Base-by-base conservation (phyloP, 1,140 invertebrate species). In the Scylla paramamosain region DNA sequence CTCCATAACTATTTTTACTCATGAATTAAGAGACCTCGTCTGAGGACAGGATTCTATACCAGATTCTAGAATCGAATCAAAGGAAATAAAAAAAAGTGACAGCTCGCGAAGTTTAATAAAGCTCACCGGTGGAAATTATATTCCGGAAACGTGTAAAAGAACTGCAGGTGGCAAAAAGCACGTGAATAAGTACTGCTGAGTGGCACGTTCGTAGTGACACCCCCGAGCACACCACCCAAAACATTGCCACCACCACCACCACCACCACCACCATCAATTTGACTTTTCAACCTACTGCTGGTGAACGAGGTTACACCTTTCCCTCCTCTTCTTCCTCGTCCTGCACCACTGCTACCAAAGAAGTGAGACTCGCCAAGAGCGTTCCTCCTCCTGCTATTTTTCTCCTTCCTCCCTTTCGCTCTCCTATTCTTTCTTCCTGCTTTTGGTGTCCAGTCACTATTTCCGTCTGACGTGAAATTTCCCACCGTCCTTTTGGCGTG, bases 11-110 rank as follows among this genome's bases (percentile, higher is more conserved):
- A n/a, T n/a, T n/a, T n/a, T n/a, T n/a, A n/a, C n/a, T n/a, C n/a
- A n/a, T n/a, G n/a, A n/a, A n/a, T n/a, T n/a, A n/a, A n/a, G n/a
- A n/a, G n/a, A n/a, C n/a, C n/a, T n/a, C n/a, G n/a, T n/a, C n/a
- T n/a, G n/a, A n/a, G n/a, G n/a, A n/a, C n/a, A n/a, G n/a, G n/a
- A n/a, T n/a, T n/a, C n/a, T n/a, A n/a, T n/a, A n/a, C n/a, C n/a
- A n/a, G n/a, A n/a, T n/a, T n/a, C n/a, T n/a, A n/a, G n/a, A n/a
- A n/a, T n/a, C 16, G 67, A 7, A n/a, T 77, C 67, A 6, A 77
- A 77, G 67, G 67, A 77, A 77, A n/a, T 77, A n/a, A 77, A 67
- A 67, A 77, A 77, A 77, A 77, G n/a, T 77, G n/a, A 77, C 20
- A n/a, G 2, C 67, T 20, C 16, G 67, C 67, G 67, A n/a, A 77